Percentiles rank a stretch among this genome's conserved stretches.
Evolutionary conservation across 2,113 vertebrate species (phyloP).

Genomic region (Mormyrus lacerda): DNA sequence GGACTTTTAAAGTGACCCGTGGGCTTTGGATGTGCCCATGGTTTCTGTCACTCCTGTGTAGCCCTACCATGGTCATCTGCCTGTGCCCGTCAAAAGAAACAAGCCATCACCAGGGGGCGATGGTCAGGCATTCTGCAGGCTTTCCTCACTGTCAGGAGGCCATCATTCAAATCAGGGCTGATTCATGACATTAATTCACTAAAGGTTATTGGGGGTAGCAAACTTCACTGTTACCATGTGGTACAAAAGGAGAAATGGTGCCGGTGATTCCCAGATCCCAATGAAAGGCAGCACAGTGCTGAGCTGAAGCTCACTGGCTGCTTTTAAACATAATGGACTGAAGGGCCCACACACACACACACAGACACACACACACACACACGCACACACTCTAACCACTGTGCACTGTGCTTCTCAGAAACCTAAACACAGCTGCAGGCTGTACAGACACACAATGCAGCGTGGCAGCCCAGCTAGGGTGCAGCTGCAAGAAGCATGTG

Average conservation of each 20-base stretch:
- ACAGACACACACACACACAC: background rate
- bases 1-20: background rate
- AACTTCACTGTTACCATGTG: background rate
- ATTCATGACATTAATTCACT: background rate
- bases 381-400: background rate
- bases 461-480: background rate
- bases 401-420: background rate
- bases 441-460: background rate
- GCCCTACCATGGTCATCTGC: background rate
- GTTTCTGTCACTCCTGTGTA: background rate
- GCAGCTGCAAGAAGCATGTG: background rate
- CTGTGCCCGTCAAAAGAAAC: background rate
- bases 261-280: background rate
- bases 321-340: background rate
- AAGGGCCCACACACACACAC: background rate
- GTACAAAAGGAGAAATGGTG: background rate
- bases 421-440: background rate
- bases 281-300: background rate
- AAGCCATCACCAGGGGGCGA: background rate
- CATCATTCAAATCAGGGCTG: background rate
- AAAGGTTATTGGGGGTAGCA: background rate
- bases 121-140: background rate
- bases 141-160: background rate
- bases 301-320: background rate
- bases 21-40: background rate